Conservation (phyloP, 2,888 invertebrate genomes). For the Kryphioiulus occultus region DNA sequence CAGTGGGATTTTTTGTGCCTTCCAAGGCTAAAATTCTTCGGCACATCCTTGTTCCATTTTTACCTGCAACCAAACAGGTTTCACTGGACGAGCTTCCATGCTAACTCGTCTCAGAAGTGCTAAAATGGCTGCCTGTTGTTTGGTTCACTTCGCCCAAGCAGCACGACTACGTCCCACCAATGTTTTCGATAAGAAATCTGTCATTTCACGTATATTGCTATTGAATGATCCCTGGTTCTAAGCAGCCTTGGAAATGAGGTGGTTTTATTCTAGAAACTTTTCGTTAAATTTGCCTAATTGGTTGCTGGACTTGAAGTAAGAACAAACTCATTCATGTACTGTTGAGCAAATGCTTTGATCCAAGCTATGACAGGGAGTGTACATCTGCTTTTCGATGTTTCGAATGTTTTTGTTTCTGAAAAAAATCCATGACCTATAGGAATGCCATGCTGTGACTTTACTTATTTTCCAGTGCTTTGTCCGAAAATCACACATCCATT, state of each 20-base stretch:
- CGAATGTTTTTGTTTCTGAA: no score
- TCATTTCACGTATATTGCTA: not conserved
- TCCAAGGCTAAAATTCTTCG: conserved; percentile 35
- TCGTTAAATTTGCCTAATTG: not conserved
- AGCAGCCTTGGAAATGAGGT: not conserved
- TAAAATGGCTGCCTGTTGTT: conserved; percentile 25
- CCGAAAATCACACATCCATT: no score
- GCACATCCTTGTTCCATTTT: conserved; percentile 35
- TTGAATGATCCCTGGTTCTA: not conserved
- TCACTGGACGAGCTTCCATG: conserved; percentile 13
- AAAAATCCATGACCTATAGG: no score
- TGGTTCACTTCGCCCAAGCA: not conserved
- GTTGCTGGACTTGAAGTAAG: not conserved
- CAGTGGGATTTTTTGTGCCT: conserved; percentile 31
- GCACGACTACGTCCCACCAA: not conserved
- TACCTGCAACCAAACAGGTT: conserved; percentile 25
- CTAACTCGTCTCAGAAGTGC: conserved; percentile 1
- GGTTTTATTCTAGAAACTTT: no score
- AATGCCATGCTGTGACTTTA: no score
- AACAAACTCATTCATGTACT: not conserved
- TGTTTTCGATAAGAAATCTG: not conserved
- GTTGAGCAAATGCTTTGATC: not conserved
- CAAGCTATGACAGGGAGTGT: not conserved
- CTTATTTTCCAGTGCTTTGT: no score
- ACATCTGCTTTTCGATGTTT: not conserved